Evolutionary conservation across 2,888 invertebrate species (phyloP).

Genomic region (Caenorhabditis zanzibari): DNA sequence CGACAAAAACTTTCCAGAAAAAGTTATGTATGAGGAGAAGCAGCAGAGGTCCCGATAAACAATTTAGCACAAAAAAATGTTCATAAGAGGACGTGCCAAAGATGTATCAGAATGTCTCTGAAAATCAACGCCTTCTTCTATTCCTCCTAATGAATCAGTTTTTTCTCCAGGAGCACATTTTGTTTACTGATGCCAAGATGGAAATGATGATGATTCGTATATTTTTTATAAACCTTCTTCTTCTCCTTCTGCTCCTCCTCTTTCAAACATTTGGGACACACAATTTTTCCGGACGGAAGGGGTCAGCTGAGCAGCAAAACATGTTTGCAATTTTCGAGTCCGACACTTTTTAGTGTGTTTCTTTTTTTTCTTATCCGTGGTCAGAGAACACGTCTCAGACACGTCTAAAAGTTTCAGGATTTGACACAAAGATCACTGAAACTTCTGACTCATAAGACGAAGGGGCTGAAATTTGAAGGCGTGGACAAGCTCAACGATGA

Average conservation of each 20-base stretch:
- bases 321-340: constrained; percentile 60
- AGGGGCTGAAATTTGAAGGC: constrained; percentile 31
- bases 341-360: constrained; percentile 38
- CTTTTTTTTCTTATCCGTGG: constrained; percentile 19
- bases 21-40: constrained; percentile 6
- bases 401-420: constrained; percentile 51
- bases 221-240: constrained; percentile 49
- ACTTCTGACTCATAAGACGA: constrained; percentile 44
- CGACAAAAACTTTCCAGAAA: constrained; percentile 27
- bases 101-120: constrained; percentile 4
- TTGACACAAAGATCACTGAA: constrained; percentile 52
- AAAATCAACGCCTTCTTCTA: constrained; percentile 22
- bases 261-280: constrained; percentile 43
- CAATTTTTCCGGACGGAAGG: constrained; percentile 48
- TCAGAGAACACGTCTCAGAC: constrained; percentile 39
- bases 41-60: constrained; percentile 28
- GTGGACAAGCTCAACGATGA: constrained; percentile 29
- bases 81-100: constrained; percentile 28
- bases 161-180: constrained; percentile 32
- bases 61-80: constrained; percentile 36
- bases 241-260: constrained; percentile 15
- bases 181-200: constrained; percentile 46
- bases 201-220: constrained; percentile 59
- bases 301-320: constrained; percentile 63
- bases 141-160: constrained; percentile 30